Percentiles rank a stretch among this genome's conserved stretches.
phyloP scores from a whole-genome alignment of 2,113 vertebrate species.

The Struthio camelus region DNA sequence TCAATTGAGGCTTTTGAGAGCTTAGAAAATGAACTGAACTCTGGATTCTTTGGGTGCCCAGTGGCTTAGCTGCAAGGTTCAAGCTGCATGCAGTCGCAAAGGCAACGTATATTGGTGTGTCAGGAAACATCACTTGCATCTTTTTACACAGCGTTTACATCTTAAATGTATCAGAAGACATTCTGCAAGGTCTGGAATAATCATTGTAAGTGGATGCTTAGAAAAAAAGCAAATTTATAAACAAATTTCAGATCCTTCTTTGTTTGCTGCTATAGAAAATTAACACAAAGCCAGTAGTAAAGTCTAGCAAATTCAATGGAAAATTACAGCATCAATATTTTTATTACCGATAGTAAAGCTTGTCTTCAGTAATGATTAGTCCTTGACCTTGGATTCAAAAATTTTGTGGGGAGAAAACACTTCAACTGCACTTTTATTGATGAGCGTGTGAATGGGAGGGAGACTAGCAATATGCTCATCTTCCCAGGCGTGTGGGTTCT shows the following conservation, averaged over 20 bases:
- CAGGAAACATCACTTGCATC: conserved; percentile 13
- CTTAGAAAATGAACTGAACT: conserved; percentile 59
- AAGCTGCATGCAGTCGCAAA: neutral
- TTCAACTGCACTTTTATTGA: neutral
- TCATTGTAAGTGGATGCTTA: neutral
- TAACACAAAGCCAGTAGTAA: neutral
- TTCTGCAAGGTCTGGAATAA: neutral
- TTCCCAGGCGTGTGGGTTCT: neutral
- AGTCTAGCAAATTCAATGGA: neutral
- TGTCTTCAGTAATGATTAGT: neutral
- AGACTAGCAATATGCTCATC: neutral
- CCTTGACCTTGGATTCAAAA: neutral
- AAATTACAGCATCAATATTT: neutral
- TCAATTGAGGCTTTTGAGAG: neutral
- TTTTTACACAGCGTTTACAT: conserved; percentile 10
- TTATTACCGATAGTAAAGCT: neutral
- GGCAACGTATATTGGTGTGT: conserved; percentile 29
- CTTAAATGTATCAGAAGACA: neutral
- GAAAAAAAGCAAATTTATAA: neutral
- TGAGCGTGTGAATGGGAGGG: neutral
- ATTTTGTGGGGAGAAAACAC: neutral
- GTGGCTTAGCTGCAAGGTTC: conserved; percentile 24
- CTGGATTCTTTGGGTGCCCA: neutral
- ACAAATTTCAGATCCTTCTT: neutral
- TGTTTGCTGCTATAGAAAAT: neutral